Base-by-base conservation (phyloP, 2,113 vertebrate genomes). In the Pterophyllum scalare region DNA sequence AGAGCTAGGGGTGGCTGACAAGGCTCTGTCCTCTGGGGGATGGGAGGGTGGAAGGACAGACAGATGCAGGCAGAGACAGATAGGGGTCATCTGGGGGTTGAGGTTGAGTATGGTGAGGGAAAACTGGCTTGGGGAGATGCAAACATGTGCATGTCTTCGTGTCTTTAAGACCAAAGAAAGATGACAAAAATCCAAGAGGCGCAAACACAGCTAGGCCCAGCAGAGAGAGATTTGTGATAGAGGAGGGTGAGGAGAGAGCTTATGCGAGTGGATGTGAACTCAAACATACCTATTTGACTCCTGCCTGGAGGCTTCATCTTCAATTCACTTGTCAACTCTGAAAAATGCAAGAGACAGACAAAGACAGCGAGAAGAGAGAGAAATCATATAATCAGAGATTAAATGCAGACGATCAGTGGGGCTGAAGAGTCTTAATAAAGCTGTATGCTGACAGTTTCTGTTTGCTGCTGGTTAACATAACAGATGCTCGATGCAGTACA, bases 271-370 rank as follows among this genome's bases (percentile, higher is more conserved):
- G 7, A 22, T 26, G 31, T 61, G 12, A 56, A 54, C 54, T n/a
- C 24, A 24, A 19, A 85, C 94, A 81, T 91, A 96, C 96, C 95
- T 86, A 93, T 90, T 89, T 95, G 93, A 75, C 80, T 95, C 70
- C 86, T 93, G 76, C 95, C 95, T 43, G 91, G 92, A 67, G 94
- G 93, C 82, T 94, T 95, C 83, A 93, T 65, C 33, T 93, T 93
- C 81, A 96, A 70, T 59, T 96, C 96, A 40, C 85, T 92, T 4
- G 96, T 96, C 86, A 96, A 83, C 78, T 96, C 96, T 96, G 91
- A 65, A 88, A 92, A 54, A 79, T 22, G 89, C n/a, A 83, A 70
- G 38, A 75, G 12, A 82, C 35, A 81, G 40, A 88, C 3, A 80
- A 28, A 78, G n/a, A 72, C 11, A 67, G 8, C 40, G 1, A 3